phyloP scores from a whole-genome alignment of 2,113 vertebrate species.

The Pelvicachromis taeniatus region DNA sequence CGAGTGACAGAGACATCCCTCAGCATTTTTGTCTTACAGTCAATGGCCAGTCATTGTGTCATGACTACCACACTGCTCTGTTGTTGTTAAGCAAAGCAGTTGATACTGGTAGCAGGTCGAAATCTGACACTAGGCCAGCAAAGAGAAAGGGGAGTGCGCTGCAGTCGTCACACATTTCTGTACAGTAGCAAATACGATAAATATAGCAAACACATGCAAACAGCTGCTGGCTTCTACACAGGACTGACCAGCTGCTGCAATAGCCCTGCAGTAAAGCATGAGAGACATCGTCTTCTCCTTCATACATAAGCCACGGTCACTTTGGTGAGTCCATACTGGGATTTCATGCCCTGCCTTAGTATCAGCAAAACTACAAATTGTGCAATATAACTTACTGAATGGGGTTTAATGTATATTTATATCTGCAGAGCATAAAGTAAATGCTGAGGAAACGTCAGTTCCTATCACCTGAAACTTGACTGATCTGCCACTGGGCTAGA shows the following conservation, averaged over 20 bases:
- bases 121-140: slow-evolving; percentile 48
- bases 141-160: background rate
- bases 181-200: slow-evolving; percentile 45
- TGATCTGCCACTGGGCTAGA: background rate
- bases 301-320: background rate
- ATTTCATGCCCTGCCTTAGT: background rate
- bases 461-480: background rate
- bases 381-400: background rate
- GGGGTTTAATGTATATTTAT: background rate
- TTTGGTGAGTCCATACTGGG: background rate
- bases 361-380: background rate
- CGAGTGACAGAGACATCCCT: background rate
- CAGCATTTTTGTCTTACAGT: background rate
- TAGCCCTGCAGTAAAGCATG: background rate
- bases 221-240: slow-evolving; percentile 29
- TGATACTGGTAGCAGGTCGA: slow-evolving; percentile 12
- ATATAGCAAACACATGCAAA: slow-evolving; percentile 48
- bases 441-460: background rate
- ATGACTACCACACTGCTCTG: background rate
- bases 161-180: slow-evolving; percentile 40
- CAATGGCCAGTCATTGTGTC: background rate
- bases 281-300: background rate
- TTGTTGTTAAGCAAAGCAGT: slow-evolving; percentile 13
- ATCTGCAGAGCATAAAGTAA: background rate
- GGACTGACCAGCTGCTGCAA: slow-evolving; percentile 14